Evolutionary conservation across 2,113 vertebrate genomes (phyloP).

Genomic region (Chlorocebus sabaeus): DNA sequence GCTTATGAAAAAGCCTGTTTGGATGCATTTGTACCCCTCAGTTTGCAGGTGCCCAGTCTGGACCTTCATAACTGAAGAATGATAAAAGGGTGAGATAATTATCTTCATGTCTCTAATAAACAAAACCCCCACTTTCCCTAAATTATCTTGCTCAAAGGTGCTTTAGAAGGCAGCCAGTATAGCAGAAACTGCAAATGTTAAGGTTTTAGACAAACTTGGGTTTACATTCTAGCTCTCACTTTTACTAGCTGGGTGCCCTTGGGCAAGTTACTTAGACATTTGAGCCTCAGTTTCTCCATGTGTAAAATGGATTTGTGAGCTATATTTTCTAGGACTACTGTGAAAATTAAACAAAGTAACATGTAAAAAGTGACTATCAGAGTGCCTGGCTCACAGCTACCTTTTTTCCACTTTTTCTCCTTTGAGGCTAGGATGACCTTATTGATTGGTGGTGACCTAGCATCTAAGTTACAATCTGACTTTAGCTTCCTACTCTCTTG

Average conservation of each 20-base stretch:
- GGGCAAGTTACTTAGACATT: neutral
- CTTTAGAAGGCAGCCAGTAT: neutral
- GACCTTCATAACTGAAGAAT: conserved; percentile 52
- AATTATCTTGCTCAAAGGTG: conserved; percentile 21
- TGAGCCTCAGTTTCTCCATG: neutral
- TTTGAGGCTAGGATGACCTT: neutral
- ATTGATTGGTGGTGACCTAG: neutral
- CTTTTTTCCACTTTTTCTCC: conserved; percentile 20
- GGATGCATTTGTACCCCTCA: conserved; percentile 15
- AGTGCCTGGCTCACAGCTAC: neutral
- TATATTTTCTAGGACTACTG: neutral
- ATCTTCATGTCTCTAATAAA: conserved; percentile 39
- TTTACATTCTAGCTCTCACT: conserved; percentile 30
- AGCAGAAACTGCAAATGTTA: conserved; percentile 14
- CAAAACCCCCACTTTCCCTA: neutral
- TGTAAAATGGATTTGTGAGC: neutral
- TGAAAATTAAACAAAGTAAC: neutral
- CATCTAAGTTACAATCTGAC: neutral
- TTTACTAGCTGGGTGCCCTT: neutral
- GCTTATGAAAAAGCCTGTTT: conserved; percentile 38
- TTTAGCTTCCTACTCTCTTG: neutral
- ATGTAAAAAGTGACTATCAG: neutral
- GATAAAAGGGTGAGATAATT: conserved; percentile 32
- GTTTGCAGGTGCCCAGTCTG: conserved; percentile 31
- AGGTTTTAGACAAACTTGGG: conserved; percentile 1